Base-by-base conservation (phyloP, 2,113 vertebrate species). In the Phalacrocorax carbo region DNA sequence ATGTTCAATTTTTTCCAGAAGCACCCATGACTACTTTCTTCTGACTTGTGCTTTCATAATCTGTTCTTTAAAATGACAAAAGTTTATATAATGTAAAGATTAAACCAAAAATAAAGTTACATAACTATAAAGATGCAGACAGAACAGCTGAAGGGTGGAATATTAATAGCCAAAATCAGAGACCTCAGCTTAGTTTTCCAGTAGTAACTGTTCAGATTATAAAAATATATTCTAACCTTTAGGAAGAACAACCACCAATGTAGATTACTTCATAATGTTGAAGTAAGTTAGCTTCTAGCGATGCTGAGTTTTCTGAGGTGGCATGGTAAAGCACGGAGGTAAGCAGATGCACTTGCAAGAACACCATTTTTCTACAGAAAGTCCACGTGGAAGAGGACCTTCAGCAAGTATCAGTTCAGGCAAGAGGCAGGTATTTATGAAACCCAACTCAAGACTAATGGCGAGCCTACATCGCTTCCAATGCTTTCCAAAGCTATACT, bases 71-170 rank as follows among this genome's bases (percentile, higher is more conserved):
- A 84, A 88, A 82, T 51, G 22, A 90, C 68, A 90, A 94, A 96
- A 73, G 75, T 86, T 95, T 93, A 93, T 42, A 82, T 77, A 94
- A 96, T 71, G 38, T 58, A 86, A 88, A 88, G 38, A 92, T 75
- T 61, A 88, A 92, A 90, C 49, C 23, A 61, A 90, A 93, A 91
- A 86, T 87, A 86, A 97, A 97, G 79, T 96, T 95, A 94, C 20
- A 27, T 96, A 97, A 96, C 85, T 77, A 69, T 2, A 78, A 93
- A 88, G 64, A 94, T 46, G 34, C 71, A 96, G 92, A 88, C 66
- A 42, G 84, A 94, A 94, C 70, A 90, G 87, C 87, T 96, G 79
- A 97, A 87, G 38, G 32, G 65, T 60, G 20, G 15, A 84, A 49
- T 88, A 96, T 86, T 90, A 94, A 87, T 69, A 96, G 84, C 36